Evolutionary conservation across 2,113 vertebrate genomes (phyloP).

Genomic region (Nesospiza acunhae): DNA sequence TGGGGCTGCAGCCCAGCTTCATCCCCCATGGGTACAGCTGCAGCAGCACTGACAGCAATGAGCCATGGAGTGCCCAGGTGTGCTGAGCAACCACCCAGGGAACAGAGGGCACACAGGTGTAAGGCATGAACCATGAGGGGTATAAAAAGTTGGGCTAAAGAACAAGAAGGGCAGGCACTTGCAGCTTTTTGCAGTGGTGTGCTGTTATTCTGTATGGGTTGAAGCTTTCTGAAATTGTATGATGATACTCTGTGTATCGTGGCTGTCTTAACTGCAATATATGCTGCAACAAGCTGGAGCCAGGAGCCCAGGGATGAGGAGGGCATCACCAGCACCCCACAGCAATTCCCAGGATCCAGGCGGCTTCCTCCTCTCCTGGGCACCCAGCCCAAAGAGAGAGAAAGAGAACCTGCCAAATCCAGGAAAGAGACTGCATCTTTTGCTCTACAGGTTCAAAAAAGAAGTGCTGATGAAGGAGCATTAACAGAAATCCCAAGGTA

Average conservation of each 20-base stretch:
- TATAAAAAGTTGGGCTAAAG: not conserved
- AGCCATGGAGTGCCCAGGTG: not conserved
- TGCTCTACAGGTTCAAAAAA: not conserved
- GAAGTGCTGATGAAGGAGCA: not conserved
- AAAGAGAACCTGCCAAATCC: not conserved
- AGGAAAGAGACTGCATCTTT: rapidly evolving
- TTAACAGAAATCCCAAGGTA: not conserved
- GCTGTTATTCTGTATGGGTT: not conserved
- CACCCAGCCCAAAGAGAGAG: not conserved
- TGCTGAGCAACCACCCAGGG: not conserved
- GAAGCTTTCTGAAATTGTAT: not conserved
- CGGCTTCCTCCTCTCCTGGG: not conserved
- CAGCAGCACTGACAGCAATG: not conserved
- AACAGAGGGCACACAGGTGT: not conserved
- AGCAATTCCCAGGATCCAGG: not conserved
- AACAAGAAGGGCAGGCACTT: not conserved
- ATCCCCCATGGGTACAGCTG: not conserved
- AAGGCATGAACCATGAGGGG: not conserved
- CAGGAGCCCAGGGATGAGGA: rapidly evolving
- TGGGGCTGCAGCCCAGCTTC: not conserved
- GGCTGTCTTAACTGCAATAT: not conserved
- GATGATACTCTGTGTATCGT: not conserved
- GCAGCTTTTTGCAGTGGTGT: not conserved
- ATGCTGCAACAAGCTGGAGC: not conserved
- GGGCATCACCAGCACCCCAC: not conserved